Evolutionary conservation across 2,113 vertebrate genomes (phyloP), one percentile per base, ranked within the genome.

Genomic region (Semnornis frantzii): DNA sequence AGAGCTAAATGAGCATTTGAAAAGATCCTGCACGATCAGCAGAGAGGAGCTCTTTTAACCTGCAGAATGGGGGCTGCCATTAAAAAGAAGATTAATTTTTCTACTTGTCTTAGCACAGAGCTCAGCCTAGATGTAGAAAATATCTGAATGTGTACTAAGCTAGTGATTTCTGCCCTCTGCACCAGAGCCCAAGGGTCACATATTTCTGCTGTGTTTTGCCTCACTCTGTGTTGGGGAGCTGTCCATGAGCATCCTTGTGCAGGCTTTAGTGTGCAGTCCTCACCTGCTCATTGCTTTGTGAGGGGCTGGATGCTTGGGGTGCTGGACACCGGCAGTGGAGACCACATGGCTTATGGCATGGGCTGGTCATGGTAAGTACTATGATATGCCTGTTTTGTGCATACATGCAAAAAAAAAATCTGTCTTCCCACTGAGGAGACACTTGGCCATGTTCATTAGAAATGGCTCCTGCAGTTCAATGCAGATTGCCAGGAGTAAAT

Each of bases 21-120:
- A 83, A 85, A 81, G 73, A 55, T 92, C 73, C 65, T 75, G 65
- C 70, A 64, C 80, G 70, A 86, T 95, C 73, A 94, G 82, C 80
- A 68, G 31, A 65, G 66, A 52, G 19, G 48, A 82, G 60, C 4
- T 0, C 15, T 24, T 34, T 55, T 82, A 34, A 62, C 78, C 44
- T 70, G 39, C 78, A 82, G 71, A 37, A 59, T 0, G 0, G 28
- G 30, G 42, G 17, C 33, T 2, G 1, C 77, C 69, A 34, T 57
- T 68, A 37, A 52, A 85, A 81, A 21, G 39, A 59, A 52, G 50
- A 12, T 19, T n/a, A 30, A 30, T 1, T 5, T 48, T 84, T 82
- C 3, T 31, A 73, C 12, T 50, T 25, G 15, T 10, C 33, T 11
- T 12, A 39, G 25, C 23, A 6, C 16, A 24, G 68, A 81, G 72